Evolutionary conservation across 2,888 invertebrate genomes (phyloP).

Genomic region (Monoplex corrugatus): DNA sequence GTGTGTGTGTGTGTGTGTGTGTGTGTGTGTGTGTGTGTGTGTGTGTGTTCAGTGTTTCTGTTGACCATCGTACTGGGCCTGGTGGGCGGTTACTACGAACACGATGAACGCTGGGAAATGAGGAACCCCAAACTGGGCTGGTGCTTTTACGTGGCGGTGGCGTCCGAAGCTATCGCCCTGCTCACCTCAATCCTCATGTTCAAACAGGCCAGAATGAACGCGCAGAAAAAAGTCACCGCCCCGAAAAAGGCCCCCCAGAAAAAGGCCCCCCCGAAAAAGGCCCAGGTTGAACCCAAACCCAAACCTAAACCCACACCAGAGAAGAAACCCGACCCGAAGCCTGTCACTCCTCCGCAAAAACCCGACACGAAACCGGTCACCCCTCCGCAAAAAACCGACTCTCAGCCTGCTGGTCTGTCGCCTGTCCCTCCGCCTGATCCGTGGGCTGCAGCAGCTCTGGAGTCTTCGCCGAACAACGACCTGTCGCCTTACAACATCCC

Average conservation of each 20-base stretch:
- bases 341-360: neutral
- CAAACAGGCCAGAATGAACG: neutral
- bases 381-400: too few species aligned
- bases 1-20: conserved; percentile 5
- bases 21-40: neutral
- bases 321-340: neutral
- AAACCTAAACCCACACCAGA: neutral
- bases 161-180: neutral
- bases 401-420: too few species aligned
- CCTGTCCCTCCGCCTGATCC: too few species aligned
- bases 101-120: neutral
- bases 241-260: neutral
- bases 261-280: neutral
- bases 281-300: neutral
- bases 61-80: neutral
- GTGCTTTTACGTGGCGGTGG: neutral
- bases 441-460: too few species aligned
- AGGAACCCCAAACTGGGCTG: neutral
- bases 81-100: neutral
- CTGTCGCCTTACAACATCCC: neutral
- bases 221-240: neutral
- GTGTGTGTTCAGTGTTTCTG: neutral
- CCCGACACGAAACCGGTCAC: too few species aligned
- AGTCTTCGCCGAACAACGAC: too few species aligned
- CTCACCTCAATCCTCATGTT: neutral